A percentile compares a stretch with the other conserved stretches of the same genome.
Evolutionary conservation across 2,888 invertebrate genomes (phyloP).

Genomic region (Volucella inanis): DNA sequence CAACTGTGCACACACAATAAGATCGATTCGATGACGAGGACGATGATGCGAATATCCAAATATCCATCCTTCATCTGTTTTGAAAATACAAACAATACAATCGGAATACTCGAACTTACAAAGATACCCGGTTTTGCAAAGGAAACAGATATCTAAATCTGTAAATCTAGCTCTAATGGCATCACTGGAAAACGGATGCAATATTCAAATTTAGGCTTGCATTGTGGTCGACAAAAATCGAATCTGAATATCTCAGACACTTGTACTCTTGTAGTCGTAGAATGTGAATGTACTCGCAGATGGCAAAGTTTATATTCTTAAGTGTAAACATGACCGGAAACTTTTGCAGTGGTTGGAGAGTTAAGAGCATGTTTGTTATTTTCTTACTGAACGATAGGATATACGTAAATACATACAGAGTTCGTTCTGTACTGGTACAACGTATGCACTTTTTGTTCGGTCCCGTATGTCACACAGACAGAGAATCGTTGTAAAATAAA

Average conservation of each 20-base stretch:
- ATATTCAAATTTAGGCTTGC: constrained; percentile 52
- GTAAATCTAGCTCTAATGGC: constrained; percentile 54
- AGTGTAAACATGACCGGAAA: constrained; percentile 73
- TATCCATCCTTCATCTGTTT: constrained; percentile 31
- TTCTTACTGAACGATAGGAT: constrained; percentile 23
- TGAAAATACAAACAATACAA: constrained; percentile 51
- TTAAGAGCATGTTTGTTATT: constrained; percentile 60
- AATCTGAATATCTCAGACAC: constrained; percentile 12
- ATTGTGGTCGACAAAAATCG: constrained; percentile 43
- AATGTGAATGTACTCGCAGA: constrained; percentile 37
- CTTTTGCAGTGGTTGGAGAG: constrained; percentile 62
- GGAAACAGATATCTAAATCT: constrained; percentile 63
- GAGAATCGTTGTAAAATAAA: constrained; percentile 45
- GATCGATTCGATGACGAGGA: constrained; percentile 45
- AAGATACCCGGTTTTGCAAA: neutral
- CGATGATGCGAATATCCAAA: neutral
- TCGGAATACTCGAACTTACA: constrained; percentile 29
- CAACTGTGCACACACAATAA: constrained; percentile 19
- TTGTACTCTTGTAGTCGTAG: neutral
- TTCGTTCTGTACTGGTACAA: constrained; percentile 37
- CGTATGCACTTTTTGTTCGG: constrained; percentile 51
- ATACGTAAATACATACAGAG: neutral
- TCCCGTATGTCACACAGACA: constrained; percentile 55
- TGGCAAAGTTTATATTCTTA: constrained; percentile 70
- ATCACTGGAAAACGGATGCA: constrained; percentile 47